Conservation (phyloP, 2,113 vertebrate species). For the Neolamprologus sp. region DNA sequence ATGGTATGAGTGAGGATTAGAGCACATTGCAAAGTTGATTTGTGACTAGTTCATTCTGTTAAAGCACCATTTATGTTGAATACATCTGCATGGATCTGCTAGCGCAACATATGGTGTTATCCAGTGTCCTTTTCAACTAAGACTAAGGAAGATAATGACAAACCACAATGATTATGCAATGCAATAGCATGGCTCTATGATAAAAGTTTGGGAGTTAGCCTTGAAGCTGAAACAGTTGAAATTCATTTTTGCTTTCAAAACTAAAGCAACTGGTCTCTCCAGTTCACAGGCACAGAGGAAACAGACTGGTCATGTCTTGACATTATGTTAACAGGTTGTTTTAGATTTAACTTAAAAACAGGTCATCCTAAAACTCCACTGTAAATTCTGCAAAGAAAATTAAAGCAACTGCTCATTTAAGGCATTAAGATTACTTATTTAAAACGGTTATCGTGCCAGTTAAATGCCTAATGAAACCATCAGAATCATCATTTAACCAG, state of each 20-base stretch:
- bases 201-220: neutral
- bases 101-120: neutral
- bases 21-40: neutral
- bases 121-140: neutral
- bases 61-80: neutral
- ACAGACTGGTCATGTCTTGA: neutral
- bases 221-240: neutral
- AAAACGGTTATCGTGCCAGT: accelerated
- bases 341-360: neutral
- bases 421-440: neutral
- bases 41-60: neutral
- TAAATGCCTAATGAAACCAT: neutral
- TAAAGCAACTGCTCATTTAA: neutral
- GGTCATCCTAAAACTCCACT: neutral
- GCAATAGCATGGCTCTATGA: neutral
- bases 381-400: neutral
- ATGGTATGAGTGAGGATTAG: neutral
- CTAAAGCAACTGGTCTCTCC: neutral
- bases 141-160: neutral
- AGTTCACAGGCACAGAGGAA: neutral
- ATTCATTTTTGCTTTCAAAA: neutral
- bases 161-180: neutral
- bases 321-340: neutral
- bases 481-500: neutral
- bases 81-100: neutral